Conservation (phyloP, 2,888 invertebrate genomes). For the Minunthozetes semirufus region DNA sequence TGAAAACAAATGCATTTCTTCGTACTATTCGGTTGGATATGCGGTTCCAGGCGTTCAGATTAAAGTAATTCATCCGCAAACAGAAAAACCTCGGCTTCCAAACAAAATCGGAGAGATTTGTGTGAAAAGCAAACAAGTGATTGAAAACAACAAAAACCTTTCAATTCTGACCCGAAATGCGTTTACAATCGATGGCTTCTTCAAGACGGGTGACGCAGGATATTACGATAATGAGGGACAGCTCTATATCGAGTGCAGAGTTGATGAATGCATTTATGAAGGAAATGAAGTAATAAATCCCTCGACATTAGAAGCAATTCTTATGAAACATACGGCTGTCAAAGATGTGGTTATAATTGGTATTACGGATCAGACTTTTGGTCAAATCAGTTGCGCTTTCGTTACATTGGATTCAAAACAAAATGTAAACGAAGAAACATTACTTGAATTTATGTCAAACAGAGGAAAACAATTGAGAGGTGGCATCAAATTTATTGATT, state of each 20-base stretch:
- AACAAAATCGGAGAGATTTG: slow-evolving; percentile 28
- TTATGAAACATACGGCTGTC: not conserved
- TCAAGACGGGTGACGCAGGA: slow-evolving; percentile 26
- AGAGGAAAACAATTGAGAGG: not conserved
- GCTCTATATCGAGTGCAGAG: slow-evolving; percentile 11
- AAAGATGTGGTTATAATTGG: slow-evolving; percentile 20
- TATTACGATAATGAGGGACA: slow-evolving; percentile 27
- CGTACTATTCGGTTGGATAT: slow-evolving; percentile 7
- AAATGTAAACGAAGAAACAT: not conserved
- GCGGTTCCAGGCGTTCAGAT: slow-evolving; percentile 22
- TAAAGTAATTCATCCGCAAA: slow-evolving; percentile 30
- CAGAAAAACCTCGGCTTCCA: not conserved
- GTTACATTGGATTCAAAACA: not conserved
- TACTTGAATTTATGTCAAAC: not conserved
- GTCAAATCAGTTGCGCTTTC: slow-evolving; percentile 13
- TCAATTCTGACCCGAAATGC: not conserved
- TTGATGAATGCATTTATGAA: not conserved
- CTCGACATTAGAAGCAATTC: not conserved
- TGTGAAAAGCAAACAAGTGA: slow-evolving; percentile 3
- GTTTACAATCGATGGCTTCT: slow-evolving; percentile 30
- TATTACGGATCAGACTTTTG: not conserved
- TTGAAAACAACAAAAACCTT: not conserved
- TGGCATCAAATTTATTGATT: not conserved
- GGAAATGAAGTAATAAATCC: not conserved
- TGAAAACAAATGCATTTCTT: too few relatives aligned